Conservation (phyloP, 2,113 vertebrate species). For the Lates calcarifer region DNA sequence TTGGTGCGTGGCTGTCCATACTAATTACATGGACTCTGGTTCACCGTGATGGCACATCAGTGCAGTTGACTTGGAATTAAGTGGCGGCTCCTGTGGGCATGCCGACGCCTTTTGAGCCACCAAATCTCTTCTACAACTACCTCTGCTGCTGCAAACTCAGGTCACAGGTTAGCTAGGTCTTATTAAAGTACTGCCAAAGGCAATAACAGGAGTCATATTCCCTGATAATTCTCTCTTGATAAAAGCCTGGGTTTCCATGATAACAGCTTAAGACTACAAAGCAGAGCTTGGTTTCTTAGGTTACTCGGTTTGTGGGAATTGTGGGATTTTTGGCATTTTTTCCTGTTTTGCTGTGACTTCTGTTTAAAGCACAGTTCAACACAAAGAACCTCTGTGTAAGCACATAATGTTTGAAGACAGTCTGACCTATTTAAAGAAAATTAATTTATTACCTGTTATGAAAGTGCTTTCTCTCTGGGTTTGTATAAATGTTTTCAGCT, state of each 20-base stretch:
- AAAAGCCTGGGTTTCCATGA: conserved; percentile 66
- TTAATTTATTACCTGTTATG: conserved; percentile 43
- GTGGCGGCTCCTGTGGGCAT: conserved; percentile 45
- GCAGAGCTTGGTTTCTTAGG: conserved; percentile 48
- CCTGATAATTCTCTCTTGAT: conserved; percentile 62
- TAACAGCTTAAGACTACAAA: conserved; percentile 67
- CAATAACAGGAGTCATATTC: conserved; percentile 69
- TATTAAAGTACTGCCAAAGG: conserved; percentile 72
- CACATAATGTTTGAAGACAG: conserved; percentile 32
- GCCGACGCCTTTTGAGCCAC: conserved; percentile 57
- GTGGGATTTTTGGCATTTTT: conserved; percentile 25
- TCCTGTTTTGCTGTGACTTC: conserved; percentile 26
- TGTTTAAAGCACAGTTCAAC: conserved; percentile 21
- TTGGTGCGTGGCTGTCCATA: conserved; percentile 53
- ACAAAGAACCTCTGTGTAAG: neutral
- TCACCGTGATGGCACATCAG: conserved; percentile 47
- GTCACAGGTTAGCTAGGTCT: conserved; percentile 72
- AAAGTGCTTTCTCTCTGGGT: conserved; percentile 26
- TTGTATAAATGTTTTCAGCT: conserved; percentile 58
- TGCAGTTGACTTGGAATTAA: conserved; percentile 52
- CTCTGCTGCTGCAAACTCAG: conserved; percentile 40
- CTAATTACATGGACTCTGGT: conserved; percentile 59
- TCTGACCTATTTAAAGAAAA: conserved; percentile 62
- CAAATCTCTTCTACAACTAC: conserved; percentile 50
- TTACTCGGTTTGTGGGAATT: conserved; percentile 39